Evolutionary conservation across 2,113 vertebrate genomes (phyloP).

Genomic region (Trinectes maculatus): DNA sequence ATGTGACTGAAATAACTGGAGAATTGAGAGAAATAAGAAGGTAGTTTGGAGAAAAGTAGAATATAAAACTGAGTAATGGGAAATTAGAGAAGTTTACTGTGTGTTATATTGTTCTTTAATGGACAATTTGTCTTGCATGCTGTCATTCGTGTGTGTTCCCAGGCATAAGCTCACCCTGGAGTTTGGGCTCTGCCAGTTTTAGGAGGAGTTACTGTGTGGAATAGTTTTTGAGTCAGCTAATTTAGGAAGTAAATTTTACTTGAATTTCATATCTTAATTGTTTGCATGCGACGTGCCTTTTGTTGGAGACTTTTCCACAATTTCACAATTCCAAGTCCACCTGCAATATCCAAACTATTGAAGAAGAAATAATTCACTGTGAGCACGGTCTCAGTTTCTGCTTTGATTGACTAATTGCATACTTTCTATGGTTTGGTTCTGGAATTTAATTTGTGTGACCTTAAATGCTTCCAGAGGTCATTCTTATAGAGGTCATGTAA

Average conservation of each 20-base stretch:
- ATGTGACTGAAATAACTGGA: slow-evolving; percentile 26
- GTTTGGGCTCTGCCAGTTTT: slow-evolving; percentile 43
- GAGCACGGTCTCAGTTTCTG: slow-evolving; percentile 22
- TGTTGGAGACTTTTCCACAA: slow-evolving; percentile 6
- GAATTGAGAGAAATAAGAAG: slow-evolving; percentile 36
- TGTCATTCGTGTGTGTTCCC: slow-evolving; percentile 39
- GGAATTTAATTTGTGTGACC: background rate
- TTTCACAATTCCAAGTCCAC: slow-evolving; percentile 19
- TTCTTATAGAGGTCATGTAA: slow-evolving; percentile 31
- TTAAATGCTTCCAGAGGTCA: slow-evolving; percentile 14
- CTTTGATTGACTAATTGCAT: slow-evolving; percentile 51
- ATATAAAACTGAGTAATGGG: slow-evolving; percentile 57
- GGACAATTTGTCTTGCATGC: slow-evolving; percentile 66
- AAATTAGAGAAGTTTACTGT: slow-evolving; percentile 66
- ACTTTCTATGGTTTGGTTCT: slow-evolving; percentile 26
- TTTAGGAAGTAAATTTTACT: slow-evolving; percentile 44
- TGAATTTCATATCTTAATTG: slow-evolving; percentile 32
- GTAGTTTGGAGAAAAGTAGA: slow-evolving; percentile 28
- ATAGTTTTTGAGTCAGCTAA: slow-evolving; percentile 20
- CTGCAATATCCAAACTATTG: slow-evolving; percentile 15
- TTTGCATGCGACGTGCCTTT: slow-evolving; percentile 18
- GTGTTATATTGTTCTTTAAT: slow-evolving; percentile 70
- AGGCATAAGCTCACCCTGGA: slow-evolving; percentile 34
- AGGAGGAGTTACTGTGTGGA: slow-evolving; percentile 33
- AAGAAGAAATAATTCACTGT: slow-evolving; percentile 33